Conservation (phyloP, 2,797 vertebrate genomes). For the Hylomyscus alleni region DNA sequence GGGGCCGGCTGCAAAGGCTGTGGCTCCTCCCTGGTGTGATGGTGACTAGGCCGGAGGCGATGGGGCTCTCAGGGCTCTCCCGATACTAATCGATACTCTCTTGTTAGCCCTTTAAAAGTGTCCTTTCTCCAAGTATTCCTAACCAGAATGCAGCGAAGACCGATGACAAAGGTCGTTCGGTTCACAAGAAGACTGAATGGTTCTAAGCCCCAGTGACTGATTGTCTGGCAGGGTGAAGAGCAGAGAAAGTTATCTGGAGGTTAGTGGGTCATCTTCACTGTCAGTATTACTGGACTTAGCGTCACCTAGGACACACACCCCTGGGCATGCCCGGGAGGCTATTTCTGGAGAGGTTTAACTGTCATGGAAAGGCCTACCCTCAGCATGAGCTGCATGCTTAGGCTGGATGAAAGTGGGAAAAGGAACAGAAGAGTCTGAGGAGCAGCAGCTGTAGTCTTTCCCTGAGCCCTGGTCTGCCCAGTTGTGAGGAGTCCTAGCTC, state of each 20-base stretch:
- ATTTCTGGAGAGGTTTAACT: neutral
- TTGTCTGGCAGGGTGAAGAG: neutral
- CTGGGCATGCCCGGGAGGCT: neutral
- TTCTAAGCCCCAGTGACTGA: neutral
- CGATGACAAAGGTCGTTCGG: conserved; percentile 35
- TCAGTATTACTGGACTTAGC: neutral
- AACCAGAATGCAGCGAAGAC: conserved; percentile 4
- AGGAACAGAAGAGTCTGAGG: neutral
- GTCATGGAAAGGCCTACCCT: neutral
- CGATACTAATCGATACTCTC: too few relatives aligned
- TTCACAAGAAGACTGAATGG: neutral
- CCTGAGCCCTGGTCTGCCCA: neutral
- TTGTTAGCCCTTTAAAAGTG: conserved; percentile 18
- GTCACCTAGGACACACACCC: neutral
- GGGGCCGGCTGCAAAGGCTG: too few relatives aligned
- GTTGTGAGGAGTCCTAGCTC: neutral
- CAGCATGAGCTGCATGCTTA: neutral
- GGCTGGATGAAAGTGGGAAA: neutral
- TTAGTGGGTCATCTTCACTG: neutral
- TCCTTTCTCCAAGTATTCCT: conserved; percentile 14
- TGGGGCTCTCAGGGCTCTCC: too few relatives aligned
- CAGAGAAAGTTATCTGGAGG: neutral
- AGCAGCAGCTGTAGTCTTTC: neutral
- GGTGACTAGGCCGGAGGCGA: too few relatives aligned
- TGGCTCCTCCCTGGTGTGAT: too few relatives aligned